A percentile compares a stretch with the other conserved stretches of the same genome.
Evolutionary conservation across 1,140 invertebrate species (phyloP).

Genomic region (Solen grandis): DNA sequence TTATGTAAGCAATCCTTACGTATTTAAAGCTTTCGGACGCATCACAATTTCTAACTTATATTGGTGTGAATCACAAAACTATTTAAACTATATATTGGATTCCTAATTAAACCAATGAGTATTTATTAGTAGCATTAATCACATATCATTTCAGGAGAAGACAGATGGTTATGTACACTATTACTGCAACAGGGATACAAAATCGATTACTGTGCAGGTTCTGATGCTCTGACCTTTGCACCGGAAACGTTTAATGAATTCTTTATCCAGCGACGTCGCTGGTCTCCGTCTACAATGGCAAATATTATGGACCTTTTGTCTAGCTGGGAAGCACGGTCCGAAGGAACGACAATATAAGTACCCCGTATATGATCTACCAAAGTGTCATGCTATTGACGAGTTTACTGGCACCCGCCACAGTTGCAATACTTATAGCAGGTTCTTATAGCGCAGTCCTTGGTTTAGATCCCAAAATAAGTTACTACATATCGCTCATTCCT

Average conservation of each 20-base stretch:
- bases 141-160: constrained; percentile 84
- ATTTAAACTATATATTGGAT: too few relatives aligned
- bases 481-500: constrained; percentile 71
- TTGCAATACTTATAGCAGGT: constrained; percentile 97
- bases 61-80: too few relatives aligned
- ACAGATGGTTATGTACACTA: constrained; percentile 86
- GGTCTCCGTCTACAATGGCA: constrained; percentile 86
- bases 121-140: too few relatives aligned
- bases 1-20: too few relatives aligned
- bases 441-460: constrained; percentile 94
- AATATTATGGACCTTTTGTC: constrained; percentile 85
- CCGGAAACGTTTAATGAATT: constrained; percentile 83
- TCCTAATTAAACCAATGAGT: too few relatives aligned
- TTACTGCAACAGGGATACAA: constrained; percentile 85
- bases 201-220: constrained; percentile 86
- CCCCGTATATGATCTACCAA: constrained; percentile 83
- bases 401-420: constrained; percentile 93
- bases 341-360: constrained; percentile 85
- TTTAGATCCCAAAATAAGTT: constrained; percentile 82
- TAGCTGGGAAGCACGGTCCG: constrained; percentile 82
- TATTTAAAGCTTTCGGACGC: too few relatives aligned
- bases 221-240: constrained; percentile 85
- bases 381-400: constrained; percentile 91
- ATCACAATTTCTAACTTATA: too few relatives aligned
- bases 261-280: constrained; percentile 83